phyloP scores from a whole-genome alignment of 2,888 invertebrate species.

The Prosapia bicincta region DNA sequence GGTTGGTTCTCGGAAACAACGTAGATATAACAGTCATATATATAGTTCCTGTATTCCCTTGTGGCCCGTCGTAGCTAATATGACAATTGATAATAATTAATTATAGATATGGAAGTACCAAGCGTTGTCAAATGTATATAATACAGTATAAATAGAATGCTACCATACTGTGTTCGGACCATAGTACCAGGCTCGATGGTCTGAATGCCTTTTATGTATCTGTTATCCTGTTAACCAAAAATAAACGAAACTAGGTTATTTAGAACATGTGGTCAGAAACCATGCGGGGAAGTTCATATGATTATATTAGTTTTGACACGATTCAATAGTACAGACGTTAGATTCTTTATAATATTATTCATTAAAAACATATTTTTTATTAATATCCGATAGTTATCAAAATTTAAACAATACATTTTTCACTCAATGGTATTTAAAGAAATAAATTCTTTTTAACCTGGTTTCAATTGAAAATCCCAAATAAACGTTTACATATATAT shows the following conservation, averaged over 20 bases:
- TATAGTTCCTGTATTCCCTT: conserved; percentile 23
- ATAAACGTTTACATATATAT: background rate
- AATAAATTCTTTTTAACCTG: background rate
- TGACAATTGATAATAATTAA: conserved; percentile 7
- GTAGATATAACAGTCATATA: conserved; percentile 25
- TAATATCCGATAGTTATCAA: too few species aligned
- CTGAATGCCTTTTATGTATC: background rate
- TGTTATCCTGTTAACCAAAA: background rate
- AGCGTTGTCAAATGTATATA: background rate
- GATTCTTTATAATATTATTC: too few species aligned
- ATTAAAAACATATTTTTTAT: too few species aligned
- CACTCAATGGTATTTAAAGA: too few species aligned
- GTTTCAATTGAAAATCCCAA: background rate
- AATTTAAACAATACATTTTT: too few species aligned
- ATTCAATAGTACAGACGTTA: too few species aligned
- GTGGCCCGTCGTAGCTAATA: background rate
- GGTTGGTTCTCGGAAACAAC: conserved; percentile 15
- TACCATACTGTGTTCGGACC: background rate
- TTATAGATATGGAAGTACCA: conserved; percentile 4
- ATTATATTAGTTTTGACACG: too few species aligned
- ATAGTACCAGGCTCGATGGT: background rate
- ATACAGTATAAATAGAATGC: background rate
- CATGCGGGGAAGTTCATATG: too few species aligned
- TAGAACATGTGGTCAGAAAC: too few species aligned
- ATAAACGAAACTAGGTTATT: background rate